A percentile compares a stretch with the other conserved stretches of the same genome.
Conservation (phyloP, 2,113 vertebrate genomes). For the Cygnus atratus region DNA sequence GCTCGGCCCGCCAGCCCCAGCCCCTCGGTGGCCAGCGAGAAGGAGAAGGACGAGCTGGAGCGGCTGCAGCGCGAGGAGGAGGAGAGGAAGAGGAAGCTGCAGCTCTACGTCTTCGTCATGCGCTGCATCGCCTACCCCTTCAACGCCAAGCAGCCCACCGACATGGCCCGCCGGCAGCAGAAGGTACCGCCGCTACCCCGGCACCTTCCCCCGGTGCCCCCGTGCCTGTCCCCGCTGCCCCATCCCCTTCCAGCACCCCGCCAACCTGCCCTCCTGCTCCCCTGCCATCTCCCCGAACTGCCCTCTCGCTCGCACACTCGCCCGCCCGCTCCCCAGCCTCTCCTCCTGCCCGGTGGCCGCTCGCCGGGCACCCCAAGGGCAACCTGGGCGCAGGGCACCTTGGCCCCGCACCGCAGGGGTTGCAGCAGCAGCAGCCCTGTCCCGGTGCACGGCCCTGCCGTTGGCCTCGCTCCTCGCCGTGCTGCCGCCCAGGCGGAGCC, state of each 20-base stretch:
- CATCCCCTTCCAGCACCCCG: too few relatives aligned
- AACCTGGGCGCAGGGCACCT: slow-evolving; percentile 8
- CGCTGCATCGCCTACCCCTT: slow-evolving; percentile 98
- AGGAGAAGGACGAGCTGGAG: slow-evolving; percentile 95
- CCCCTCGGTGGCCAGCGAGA: slow-evolving; percentile 92
- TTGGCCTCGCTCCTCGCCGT: neutral
- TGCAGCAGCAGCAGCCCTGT: neutral
- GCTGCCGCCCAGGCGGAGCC: neutral
- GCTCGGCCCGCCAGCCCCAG: slow-evolving; percentile 81
- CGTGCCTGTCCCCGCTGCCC: neutral
- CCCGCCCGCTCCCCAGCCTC: neutral
- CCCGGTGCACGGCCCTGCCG: neutral
- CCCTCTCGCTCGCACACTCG: neutral
- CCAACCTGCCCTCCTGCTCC: neutral
- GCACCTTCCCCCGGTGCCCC: neutral
- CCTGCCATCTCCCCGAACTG: neutral
- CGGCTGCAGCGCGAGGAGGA: slow-evolving; percentile 94
- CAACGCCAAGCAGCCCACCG: slow-evolving; percentile 97
- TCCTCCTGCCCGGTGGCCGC: neutral
- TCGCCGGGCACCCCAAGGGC: slow-evolving; percentile 28
- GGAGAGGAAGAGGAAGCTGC: slow-evolving; percentile 93
- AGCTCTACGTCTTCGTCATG: slow-evolving; percentile 98
- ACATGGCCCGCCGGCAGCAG: slow-evolving; percentile 97
- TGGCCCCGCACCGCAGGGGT: neutral
- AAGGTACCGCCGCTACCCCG: slow-evolving; percentile 81